These are phyloP conservation scores for Mus minutoides DNA, from an alignment of 2,797 vertebrate genomes.

Conservation along the genomic window DNA sequence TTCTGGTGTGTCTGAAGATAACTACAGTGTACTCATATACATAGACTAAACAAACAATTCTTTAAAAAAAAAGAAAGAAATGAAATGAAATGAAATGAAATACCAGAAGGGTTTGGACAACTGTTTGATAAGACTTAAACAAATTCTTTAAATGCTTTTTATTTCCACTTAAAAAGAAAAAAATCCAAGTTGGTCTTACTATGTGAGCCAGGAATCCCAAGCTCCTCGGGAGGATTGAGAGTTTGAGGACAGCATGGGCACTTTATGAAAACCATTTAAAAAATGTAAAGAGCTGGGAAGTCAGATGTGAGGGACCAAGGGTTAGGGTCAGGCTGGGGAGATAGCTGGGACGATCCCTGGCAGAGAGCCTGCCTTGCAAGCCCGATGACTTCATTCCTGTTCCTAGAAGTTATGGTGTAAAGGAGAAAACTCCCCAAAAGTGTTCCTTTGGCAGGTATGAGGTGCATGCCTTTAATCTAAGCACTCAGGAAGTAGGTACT, in stretches of 20 bases:
- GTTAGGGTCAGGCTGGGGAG: neutral
- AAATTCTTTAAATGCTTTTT: conserved; percentile 17
- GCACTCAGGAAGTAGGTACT: neutral
- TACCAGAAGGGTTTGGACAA: neutral
- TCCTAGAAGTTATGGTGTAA: neutral
- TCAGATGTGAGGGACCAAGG: too few relatives aligned
- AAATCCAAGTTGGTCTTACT: neutral
- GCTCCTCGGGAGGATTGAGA: neutral
- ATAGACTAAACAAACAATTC: too few relatives aligned
- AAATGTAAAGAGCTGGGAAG: neutral
- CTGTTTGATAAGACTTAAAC: conserved; percentile 18
- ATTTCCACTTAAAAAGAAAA: conserved; percentile 25
- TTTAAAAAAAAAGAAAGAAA: too few relatives aligned
- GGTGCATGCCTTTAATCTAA: neutral
- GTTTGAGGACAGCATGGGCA: neutral
- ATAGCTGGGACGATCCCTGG: neutral
- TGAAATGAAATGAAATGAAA: conserved; percentile 4
- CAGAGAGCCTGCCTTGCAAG: neutral
- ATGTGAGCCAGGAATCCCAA: neutral
- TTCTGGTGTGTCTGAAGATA: too few relatives aligned
- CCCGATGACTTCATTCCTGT: neutral
- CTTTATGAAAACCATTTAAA: neutral
- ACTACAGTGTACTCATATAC: too few relatives aligned
- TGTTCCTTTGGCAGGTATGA: neutral
- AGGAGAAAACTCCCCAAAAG: neutral